These are phyloP conservation scores for Corella eumyota DNA, from an alignment of 23 tunicate species.

Conservation along the genomic window DNA sequence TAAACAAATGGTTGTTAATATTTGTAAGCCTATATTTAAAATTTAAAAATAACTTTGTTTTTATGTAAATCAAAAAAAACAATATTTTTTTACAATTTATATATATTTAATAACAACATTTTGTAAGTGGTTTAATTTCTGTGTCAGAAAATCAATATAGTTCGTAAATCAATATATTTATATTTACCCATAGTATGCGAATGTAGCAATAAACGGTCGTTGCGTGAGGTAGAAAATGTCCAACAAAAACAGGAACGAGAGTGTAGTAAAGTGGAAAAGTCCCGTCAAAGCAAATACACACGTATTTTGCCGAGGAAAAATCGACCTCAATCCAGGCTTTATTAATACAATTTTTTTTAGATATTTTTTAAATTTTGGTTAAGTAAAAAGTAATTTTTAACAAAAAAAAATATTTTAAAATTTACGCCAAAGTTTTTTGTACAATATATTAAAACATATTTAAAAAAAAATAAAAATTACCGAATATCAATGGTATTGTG, in stretches of 20 bases:
- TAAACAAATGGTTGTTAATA: no score
- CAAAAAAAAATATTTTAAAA: background rate
- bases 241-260: constrained; percentile 31
- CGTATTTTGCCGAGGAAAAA: constrained; percentile 13
- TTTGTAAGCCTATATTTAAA: no score
- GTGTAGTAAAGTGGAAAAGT: constrained; percentile 39
- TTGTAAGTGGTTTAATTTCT: no score
- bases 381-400: background rate
- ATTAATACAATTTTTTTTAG: background rate
- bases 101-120: no score
- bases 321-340: constrained; percentile 23
- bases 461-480: background rate
- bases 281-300: constrained; percentile 43
- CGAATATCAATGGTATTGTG: constrained; percentile 21
- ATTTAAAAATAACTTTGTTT: no score
- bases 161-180: no score
- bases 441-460: background rate
- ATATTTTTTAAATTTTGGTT: constrained; percentile 1
- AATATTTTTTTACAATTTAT: no score
- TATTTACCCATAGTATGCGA: constrained; percentile 14
- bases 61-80: no score
- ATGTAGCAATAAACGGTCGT: constrained; percentile 23
- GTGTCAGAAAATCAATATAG: no score
- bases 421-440: no score
- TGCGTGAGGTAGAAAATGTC: constrained; percentile 38